Conservation (phyloP, 1,140 invertebrate species). For the Heterodera schachtii region DNA sequence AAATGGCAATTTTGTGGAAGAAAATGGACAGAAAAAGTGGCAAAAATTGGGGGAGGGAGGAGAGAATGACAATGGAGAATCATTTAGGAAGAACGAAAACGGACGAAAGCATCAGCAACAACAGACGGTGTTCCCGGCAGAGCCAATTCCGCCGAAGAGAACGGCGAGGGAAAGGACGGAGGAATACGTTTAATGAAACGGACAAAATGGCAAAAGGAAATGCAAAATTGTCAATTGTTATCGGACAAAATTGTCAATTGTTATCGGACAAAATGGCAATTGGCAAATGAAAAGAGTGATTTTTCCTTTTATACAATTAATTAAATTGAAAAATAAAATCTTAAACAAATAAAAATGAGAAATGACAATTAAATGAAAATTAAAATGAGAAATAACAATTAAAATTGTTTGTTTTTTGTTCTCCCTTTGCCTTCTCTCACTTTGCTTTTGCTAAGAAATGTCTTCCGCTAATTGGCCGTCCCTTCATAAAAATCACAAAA, state of each 20-base stretch:
- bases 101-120: not conserved
- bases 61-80: not conserved
- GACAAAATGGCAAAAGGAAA: not conserved
- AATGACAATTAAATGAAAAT: not conserved
- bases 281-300: too few relatives aligned
- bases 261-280: too few relatives aligned
- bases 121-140: not conserved
- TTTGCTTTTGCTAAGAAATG: not conserved
- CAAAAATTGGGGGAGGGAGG: not conserved
- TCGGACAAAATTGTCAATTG: too few relatives aligned
- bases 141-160: not conserved
- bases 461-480: not conserved
- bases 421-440: too few relatives aligned
- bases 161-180: not conserved
- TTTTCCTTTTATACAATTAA: too few relatives aligned
- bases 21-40: too few relatives aligned
- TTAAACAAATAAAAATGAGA: not conserved
- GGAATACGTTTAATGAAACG: not conserved
- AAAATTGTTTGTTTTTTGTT: too few relatives aligned
- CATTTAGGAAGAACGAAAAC: not conserved
- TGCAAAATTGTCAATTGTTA: too few relatives aligned
- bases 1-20: not conserved
- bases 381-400: not conserved
- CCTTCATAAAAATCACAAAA: constrained; percentile 1
- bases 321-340: not conserved